Evolutionary conservation across 2,888 invertebrate genomes (phyloP).

Genomic region (Pyrochroa serraticornis): DNA sequence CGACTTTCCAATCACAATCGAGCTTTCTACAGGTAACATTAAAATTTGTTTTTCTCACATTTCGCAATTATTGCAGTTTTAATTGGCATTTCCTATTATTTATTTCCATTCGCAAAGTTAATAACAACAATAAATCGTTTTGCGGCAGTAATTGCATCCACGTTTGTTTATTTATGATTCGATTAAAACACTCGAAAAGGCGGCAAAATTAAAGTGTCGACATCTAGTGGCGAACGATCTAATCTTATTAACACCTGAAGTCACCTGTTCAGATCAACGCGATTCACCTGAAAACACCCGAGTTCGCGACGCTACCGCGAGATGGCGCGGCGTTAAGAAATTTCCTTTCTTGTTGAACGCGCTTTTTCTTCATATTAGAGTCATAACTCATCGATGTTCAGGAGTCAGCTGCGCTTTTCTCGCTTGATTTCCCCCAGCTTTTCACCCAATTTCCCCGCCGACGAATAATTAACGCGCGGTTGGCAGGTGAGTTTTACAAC

Average conservation of each 20-base stretch:
- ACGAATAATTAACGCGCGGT: constrained; percentile 26
- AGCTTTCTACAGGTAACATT: constrained; percentile 38
- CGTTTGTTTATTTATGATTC: background rate
- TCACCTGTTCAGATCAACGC: background rate
- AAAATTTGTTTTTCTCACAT: too few relatives aligned
- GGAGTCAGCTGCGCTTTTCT: constrained; percentile 55
- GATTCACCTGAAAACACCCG: too few relatives aligned
- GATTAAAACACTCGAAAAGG: background rate
- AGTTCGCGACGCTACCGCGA: too few relatives aligned
- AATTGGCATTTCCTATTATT: constrained; percentile 31
- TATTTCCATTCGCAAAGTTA: too few relatives aligned
- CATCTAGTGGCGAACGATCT: background rate
- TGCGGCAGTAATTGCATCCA: constrained; percentile 29
- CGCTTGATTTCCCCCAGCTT: constrained; percentile 48
- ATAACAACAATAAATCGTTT: constrained; percentile 11
- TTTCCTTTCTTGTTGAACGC: background rate
- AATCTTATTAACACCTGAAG: background rate
- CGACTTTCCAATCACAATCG: constrained; percentile 41
- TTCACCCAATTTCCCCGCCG: constrained; percentile 35
- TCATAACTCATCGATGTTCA: constrained; percentile 58
- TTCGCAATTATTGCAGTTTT: background rate
- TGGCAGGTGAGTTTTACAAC: constrained; percentile 6
- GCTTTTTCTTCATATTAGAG: constrained; percentile 20
- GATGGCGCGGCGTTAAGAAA: background rate
- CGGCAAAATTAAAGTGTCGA: background rate